These are phyloP conservation scores for Andrena camellia DNA, from an alignment of 2,888 invertebrate species.

Conservation along the genomic window DNA sequence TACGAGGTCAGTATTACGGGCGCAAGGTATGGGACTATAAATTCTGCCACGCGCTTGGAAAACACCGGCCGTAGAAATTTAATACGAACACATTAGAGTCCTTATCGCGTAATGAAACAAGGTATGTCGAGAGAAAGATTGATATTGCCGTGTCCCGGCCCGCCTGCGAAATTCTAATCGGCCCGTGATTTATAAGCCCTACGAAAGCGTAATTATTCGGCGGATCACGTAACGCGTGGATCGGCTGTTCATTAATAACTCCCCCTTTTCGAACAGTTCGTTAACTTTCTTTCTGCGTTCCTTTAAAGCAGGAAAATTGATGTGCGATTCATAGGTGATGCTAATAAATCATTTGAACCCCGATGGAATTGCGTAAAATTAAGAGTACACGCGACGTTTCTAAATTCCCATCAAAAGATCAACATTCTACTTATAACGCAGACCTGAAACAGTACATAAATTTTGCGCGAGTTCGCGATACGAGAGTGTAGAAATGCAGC, in stretches of 20 bases:
- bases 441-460: background rate
- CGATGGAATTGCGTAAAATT: background rate
- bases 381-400: background rate
- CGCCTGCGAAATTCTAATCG: constrained; percentile 45
- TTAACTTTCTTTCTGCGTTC: constrained; percentile 24
- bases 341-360: constrained; percentile 34
- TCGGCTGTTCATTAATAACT: constrained; percentile 32
- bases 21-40: constrained; percentile 22
- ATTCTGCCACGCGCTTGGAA: constrained; percentile 37
- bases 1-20: constrained; percentile 40
- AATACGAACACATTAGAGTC: constrained; percentile 38
- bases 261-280: background rate
- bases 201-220: constrained; percentile 31
- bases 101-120: constrained; percentile 54
- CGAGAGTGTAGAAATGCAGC: background rate
- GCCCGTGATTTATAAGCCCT: constrained; percentile 32
- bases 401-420: background rate
- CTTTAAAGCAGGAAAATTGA: background rate
- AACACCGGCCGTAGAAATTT: constrained; percentile 42
- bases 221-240: constrained; percentile 21
- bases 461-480: background rate
- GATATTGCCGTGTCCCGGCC: constrained; percentile 8
- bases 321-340: background rate
- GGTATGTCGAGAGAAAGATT: constrained; percentile 26
- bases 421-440: background rate